Base-by-base conservation (phyloP, 92 coral and sea anemone species). In the Palythoa heliodiscus region DNA sequence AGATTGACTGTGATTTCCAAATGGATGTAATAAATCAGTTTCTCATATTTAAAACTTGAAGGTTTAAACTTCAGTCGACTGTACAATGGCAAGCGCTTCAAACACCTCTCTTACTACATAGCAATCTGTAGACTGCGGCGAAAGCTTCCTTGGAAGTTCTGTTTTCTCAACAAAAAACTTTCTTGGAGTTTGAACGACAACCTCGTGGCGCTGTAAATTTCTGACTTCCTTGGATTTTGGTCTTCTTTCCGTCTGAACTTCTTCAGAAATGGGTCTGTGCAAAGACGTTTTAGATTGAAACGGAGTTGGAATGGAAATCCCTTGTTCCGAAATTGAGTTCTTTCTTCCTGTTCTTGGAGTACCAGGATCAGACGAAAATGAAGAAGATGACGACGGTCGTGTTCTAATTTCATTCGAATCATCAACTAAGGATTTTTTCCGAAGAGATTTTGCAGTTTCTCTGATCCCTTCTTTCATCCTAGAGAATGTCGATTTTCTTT, bases 381-480 rank as follows among this genome's bases (percentile, higher is more conserved):
- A 72, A 7, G 67, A 54, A 8, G 69, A 43, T 52, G 85, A 83
- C 70, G 64, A 35, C 29, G 37, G 53, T 24, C 75, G 77, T 20
- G 86, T 58, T 24, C 78, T 63, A 39, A 77, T 68, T 7, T 78
- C 86, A 13, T 12, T 39, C 47, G 53, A 17, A n/a, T 80, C 84
- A 16, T 85, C 86, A 9, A 70, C 75, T 3, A 67, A 52, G n/a
- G 97, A 93, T 74, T 86, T 91, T 70, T 87, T 89, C 25, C 93
- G 79, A 50, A 93, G 77, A 9, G 95, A 93, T 85, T 92, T 93
- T 57, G 94, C 94, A 11, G 94, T 90, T 83, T 76, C 91, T 71
- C 83, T 86, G 43, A 93, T 88, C 3, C 97, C 97, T 69, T 93
- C 97, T 87, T 91, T 93, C 83, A 93, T 85, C 54, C 92, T 85